Percentiles rank a stretch among this genome's conserved stretches.
Conservation (phyloP, 2,888 invertebrate genomes). For the Scaptodrosophila latifasciaeformis region DNA sequence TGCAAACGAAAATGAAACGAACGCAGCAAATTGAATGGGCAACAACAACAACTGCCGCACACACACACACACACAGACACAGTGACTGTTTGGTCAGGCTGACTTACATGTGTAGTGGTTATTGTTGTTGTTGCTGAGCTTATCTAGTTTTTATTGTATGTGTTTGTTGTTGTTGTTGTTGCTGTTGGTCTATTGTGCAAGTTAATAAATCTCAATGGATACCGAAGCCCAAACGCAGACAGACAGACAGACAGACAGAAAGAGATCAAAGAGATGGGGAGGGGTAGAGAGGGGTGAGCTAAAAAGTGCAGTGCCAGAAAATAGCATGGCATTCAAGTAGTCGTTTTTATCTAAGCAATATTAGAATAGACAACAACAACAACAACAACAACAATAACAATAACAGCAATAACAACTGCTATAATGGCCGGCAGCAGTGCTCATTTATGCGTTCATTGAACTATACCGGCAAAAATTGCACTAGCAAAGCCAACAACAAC, state of each 20-base stretch:
- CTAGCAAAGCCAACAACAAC: constrained; percentile 11
- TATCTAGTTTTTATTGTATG: constrained; percentile 10
- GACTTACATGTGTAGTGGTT: constrained; percentile 11
- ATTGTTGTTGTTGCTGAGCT: constrained; percentile 13
- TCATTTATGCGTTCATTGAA: constrained; percentile 57
- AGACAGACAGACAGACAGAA: constrained; percentile 4
- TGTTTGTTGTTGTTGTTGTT: constrained; percentile 14
- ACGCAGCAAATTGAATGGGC: constrained; percentile 12
- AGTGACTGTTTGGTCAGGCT: constrained; percentile 9
- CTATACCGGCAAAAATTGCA: constrained; percentile 56
- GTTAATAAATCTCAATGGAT: constrained; percentile 41
- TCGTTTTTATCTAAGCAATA: constrained; percentile 59
- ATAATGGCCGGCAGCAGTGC: constrained; percentile 37
- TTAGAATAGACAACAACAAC: constrained; percentile 36
- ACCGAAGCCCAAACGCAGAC: constrained; percentile 7
- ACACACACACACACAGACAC: no score
- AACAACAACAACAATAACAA: constrained; percentile 20
- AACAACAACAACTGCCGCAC: background rate
- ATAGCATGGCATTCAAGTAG: constrained; percentile 10
- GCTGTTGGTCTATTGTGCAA: constrained; percentile 23
- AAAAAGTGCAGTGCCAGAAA: background rate
- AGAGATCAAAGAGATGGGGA: background rate
- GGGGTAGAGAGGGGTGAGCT: background rate
- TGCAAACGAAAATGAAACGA: constrained; percentile 9
- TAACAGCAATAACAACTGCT: constrained; percentile 19